phyloP scores from a whole-genome alignment of 2,888 invertebrate species.

The Papilio gigon region DNA sequence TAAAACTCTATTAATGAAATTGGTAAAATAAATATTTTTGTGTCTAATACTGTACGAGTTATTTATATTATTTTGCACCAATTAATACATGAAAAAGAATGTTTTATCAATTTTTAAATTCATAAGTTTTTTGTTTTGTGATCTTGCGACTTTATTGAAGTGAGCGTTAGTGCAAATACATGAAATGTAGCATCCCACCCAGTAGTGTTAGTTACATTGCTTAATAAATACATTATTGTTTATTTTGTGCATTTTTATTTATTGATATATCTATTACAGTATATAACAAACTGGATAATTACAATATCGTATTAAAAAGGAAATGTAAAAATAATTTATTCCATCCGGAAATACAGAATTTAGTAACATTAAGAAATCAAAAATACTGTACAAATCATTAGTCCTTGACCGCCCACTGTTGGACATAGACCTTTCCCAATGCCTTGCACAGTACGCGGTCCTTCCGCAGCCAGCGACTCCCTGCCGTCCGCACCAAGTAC shows the following conservation, averaged over 20 bases:
- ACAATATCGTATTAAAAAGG: too few species aligned
- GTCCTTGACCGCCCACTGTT: too few species aligned
- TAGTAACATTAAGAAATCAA: too few species aligned
- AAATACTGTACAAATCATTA: too few species aligned
- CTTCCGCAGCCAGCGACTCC: too few species aligned
- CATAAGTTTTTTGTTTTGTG: slow-evolving; percentile 18
- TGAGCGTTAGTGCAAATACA: slow-evolving; percentile 27
- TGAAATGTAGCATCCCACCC: slow-evolving; percentile 45
- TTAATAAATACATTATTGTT: slow-evolving; percentile 42
- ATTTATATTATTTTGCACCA: background rate
- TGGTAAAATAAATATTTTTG: background rate
- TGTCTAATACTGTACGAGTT: background rate
- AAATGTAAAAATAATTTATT: too few species aligned
- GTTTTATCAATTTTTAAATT: slow-evolving; percentile 63
- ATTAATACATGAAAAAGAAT: slow-evolving; percentile 57
- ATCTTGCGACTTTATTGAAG: background rate
- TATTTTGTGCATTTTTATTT: slow-evolving; percentile 13
- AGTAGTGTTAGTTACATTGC: slow-evolving; percentile 49
- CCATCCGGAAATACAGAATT: too few species aligned
- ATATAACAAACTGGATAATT: too few species aligned
- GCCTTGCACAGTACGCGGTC: too few species aligned
- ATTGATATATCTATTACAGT: too few species aligned
- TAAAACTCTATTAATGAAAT: background rate
- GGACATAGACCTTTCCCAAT: too few species aligned
- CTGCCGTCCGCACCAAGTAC: too few species aligned